A percentile compares a stretch with the other conserved stretches of the same genome.
These are phyloP conservation scores for Medauroidea extradentata DNA, from an alignment of 1,140 invertebrate species.

Conservation along the genomic window DNA sequence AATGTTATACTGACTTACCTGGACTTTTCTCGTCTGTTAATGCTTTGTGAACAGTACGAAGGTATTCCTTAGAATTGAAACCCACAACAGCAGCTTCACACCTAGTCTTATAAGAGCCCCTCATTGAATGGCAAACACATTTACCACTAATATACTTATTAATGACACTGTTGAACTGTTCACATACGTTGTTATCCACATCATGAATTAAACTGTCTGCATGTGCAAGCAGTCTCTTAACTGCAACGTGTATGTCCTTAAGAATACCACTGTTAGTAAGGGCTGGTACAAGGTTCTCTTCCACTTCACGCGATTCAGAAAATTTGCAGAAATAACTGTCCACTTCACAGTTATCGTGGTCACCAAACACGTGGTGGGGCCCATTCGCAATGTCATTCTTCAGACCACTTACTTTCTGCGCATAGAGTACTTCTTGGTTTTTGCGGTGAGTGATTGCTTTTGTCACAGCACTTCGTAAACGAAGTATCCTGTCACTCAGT, in stretches of 20 bases:
- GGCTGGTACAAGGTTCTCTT: conserved; percentile 24
- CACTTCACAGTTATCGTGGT: conserved; percentile 29
- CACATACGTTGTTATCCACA: conserved; percentile 40
- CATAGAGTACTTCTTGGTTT: conserved; percentile 2
- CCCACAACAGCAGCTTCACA: conserved; percentile 28
- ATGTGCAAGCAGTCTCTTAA: conserved; percentile 6
- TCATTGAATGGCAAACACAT: conserved; percentile 30
- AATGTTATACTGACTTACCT: background rate
- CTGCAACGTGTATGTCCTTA: background rate
- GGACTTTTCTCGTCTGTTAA: background rate
- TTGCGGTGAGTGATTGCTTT: conserved; percentile 12
- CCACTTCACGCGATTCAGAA: conserved; percentile 5
- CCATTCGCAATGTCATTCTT: conserved; percentile 31
- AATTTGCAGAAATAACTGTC: conserved; percentile 23
- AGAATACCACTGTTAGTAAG: conserved; percentile 13
- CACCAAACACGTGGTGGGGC: conserved; percentile 37
- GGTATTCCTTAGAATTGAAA: conserved; percentile 3
- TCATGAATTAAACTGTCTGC: conserved; percentile 32
- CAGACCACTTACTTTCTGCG: conserved; percentile 19
- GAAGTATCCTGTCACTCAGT: background rate
- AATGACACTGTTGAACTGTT: conserved; percentile 37
- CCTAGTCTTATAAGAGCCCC: conserved; percentile 29
- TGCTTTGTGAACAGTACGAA: conserved; percentile 1
- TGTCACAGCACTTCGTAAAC: no score
- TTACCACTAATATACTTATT: conserved; percentile 39